Conservation (phyloP, 2,113 vertebrate species). For the Pterocles orientalis region DNA sequence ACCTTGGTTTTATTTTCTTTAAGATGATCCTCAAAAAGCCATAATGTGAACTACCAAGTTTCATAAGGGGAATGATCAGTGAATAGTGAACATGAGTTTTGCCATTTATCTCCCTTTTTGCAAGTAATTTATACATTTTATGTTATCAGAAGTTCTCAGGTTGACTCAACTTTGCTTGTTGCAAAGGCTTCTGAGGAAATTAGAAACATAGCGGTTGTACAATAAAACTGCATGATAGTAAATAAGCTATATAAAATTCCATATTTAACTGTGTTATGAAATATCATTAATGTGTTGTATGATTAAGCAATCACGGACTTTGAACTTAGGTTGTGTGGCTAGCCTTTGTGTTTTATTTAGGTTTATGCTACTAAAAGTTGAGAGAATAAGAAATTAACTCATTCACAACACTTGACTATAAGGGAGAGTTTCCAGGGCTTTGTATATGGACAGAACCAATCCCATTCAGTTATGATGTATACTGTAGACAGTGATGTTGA, state of each 20-base stretch:
- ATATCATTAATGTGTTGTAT: not conserved
- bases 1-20: not conserved
- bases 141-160: not conserved
- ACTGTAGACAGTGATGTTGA: not conserved
- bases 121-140: not conserved
- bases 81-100: not conserved
- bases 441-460: not conserved
- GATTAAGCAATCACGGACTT: not conserved
- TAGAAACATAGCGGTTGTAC: not conserved
- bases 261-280: not conserved
- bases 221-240: not conserved
- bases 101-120: not conserved
- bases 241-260: not conserved
- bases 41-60: not conserved
- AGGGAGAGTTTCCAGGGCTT: not conserved
- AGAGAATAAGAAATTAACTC: not conserved
- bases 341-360: not conserved
- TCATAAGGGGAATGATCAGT: not conserved
- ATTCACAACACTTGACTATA: not conserved
- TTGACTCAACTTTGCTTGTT: not conserved
- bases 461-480: no score
- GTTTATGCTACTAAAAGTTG: not conserved
- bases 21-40: not conserved
- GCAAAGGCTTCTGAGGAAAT: not conserved
- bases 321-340: not conserved